Evolutionary conservation across 2,797 vertebrate genomes (phyloP), one percentile per base, ranked within the genome.

Genomic region (Leontocebus nigricollis): DNA sequence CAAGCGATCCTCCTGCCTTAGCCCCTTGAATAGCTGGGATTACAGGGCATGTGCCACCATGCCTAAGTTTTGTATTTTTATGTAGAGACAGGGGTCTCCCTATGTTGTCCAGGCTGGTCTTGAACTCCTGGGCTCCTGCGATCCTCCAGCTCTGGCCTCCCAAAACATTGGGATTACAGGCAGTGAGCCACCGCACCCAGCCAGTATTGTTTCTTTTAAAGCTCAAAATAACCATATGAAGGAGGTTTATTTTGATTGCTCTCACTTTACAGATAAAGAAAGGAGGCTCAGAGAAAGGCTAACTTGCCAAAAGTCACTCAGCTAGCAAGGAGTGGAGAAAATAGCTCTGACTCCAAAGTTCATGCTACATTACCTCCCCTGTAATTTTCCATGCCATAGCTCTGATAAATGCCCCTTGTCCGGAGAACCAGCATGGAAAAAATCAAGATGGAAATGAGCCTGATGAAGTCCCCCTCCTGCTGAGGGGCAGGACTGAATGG

Each of bases 301-400:
- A 80, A 96, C 55, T 86, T 81, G 88, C 82, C 90, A 73, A 89
- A 89, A 88, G 59, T 77, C 92, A 77, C 61, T 89, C n/a, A 94
- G 77, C 39, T 39, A 86, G 33, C 27, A 70, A 91, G 22, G 24
- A 59, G 52, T 19, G 72, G 57, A 95, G 90, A 39, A 90, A 61
- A 88, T 1, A 75, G 26, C 46, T 88, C 14, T n/a, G 72, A 57
- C 20, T 52, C 30, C 44, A 67, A 76, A 59, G 36, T 73, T 73
- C 20, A 2, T 0, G 2, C 59, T 33, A 9, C 13, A 7, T 27
- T 22, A 55, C 8, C 11, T 67, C 73, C 76, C 52, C 76, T 76
- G 70, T 70, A 87, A 77, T 67, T 61, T 75, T 20, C 33, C 10
- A 87, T 8, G 33, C 36, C 13, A 27, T 3, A 19, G 19, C 59